A percentile compares a stretch with the other conserved stretches of the same genome.
Evolutionary conservation across 2,888 invertebrate species (phyloP).

Genomic region (Petrolisthes cinctipes): DNA sequence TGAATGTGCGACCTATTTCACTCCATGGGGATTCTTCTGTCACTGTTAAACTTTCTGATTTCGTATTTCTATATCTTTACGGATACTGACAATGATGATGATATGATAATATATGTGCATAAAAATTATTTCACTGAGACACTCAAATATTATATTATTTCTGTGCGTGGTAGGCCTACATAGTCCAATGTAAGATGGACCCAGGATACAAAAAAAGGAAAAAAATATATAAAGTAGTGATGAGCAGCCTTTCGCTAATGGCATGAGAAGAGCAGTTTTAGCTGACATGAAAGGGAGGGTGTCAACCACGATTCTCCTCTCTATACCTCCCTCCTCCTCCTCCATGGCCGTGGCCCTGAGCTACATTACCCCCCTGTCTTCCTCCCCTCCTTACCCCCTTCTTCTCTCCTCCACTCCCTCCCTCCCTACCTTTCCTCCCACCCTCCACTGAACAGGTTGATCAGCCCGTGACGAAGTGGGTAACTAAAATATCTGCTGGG

Average conservation of each 20-base stretch:
- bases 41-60: too few species aligned
- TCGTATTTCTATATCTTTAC: too few species aligned
- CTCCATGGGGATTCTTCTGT: too few species aligned
- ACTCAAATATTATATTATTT: too few species aligned
- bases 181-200: too few species aligned
- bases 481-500: too few species aligned
- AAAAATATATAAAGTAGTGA: background rate
- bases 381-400: background rate
- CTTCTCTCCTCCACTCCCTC: constrained; percentile 11
- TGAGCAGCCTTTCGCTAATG: background rate
- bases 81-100: too few species aligned
- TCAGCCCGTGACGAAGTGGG: constrained; percentile 11
- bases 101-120: too few species aligned
- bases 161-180: too few species aligned
- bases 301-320: constrained; percentile 11
- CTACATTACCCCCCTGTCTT: constrained; percentile 40
- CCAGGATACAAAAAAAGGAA: background rate
- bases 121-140: too few species aligned
- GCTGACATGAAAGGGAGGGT: constrained; percentile 19
- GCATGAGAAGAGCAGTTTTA: constrained; percentile 9
- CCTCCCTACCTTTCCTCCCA: constrained; percentile 5
- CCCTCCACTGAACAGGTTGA: constrained; percentile 29
- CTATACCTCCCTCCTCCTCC: constrained; percentile 2
- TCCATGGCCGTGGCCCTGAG: constrained; percentile 58
- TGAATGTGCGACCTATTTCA: too few species aligned